Evolutionary conservation across 2,113 vertebrate species (phyloP), one percentile per base, ranked within the genome.

Genomic region (Tetrao urogallus): DNA sequence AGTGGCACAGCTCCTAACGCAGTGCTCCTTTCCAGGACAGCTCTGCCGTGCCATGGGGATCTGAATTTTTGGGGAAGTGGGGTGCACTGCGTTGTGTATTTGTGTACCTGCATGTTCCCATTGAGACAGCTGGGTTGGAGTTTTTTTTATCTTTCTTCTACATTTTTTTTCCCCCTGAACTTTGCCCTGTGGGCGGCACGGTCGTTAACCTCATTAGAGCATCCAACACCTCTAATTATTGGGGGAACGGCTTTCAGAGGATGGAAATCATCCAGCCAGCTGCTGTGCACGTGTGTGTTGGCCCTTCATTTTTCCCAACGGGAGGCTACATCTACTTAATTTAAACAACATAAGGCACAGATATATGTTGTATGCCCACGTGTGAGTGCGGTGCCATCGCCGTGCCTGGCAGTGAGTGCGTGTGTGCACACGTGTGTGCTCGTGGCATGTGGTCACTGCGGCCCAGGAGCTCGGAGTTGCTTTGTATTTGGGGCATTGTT

Each of bases 131-230:
- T 45, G 57, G 58, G 50, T 64, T 52, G 28, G 64, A 63, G 25
- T 86, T 92, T 58, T 50, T n/a, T n/a, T 50, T 24, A 25, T 20
- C 60, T 92, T 72, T 34, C 52, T 76, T 40, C 64, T 56, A 24
- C 27, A 54, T 78, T 92, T 54, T 71, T 78, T 92, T 58, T 71
- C n/a, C 36, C 50, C 6, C 86, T 66, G 91, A 90, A 92, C 93
- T 94, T 93, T 81, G 86, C 93, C 83, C 88, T 5, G 8, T 92
- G 93, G 90, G 83, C 93, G 86, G 77, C 80, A 89, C 81, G 5
- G 3, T 57, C 45, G 75, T 47, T 80, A 13, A 18, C 85, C 93
- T 92, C 88, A 71, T 94, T 93, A 90, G 47, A 88, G 92, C 87
- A 84, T 52, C 82, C 52, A 38, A 95, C 75, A 4, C 79, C 79